A percentile compares a stretch with the other conserved stretches of the same genome.
phyloP scores from a whole-genome alignment of 2,113 vertebrate species.

The Glareola pratincola region DNA sequence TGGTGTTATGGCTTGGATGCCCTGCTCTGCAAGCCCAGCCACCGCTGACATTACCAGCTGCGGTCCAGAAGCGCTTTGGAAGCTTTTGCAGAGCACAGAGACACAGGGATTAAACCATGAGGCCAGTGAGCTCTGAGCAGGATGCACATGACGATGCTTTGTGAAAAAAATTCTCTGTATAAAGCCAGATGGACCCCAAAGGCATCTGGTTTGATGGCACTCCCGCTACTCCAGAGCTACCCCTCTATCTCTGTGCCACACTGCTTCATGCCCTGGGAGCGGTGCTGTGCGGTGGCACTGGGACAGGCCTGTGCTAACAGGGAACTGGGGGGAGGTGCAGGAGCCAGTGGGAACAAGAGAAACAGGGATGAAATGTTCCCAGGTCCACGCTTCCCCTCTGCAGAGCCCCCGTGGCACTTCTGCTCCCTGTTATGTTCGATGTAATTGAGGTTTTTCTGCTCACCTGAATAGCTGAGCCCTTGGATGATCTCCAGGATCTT shows the following conservation, averaged over 20 bases:
- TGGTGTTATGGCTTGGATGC: background rate
- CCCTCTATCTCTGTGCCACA: background rate
- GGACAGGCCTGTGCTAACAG: background rate
- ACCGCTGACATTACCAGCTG: background rate
- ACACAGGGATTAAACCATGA: fast-evolving
- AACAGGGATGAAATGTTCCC: background rate
- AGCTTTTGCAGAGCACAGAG: background rate
- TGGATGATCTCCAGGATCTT: background rate
- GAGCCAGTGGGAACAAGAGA: background rate
- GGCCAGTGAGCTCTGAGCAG: background rate
- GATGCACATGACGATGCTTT: background rate
- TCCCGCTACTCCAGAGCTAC: background rate
- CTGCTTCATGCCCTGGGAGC: background rate
- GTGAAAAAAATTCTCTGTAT: background rate
- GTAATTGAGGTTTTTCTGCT: background rate
- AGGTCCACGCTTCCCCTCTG: background rate
- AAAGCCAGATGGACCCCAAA: background rate
- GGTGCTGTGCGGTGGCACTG: background rate
- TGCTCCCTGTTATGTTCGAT: background rate
- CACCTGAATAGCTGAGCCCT: background rate
- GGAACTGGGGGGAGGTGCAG: background rate
- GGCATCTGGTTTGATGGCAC: background rate
- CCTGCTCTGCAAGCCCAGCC: background rate
- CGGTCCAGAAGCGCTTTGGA: background rate
- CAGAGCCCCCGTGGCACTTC: background rate